Percentiles rank a stretch among this genome's conserved stretches.
Evolutionary conservation across 2,888 invertebrate species (phyloP).

Genomic region (Deilephila elpenor): DNA sequence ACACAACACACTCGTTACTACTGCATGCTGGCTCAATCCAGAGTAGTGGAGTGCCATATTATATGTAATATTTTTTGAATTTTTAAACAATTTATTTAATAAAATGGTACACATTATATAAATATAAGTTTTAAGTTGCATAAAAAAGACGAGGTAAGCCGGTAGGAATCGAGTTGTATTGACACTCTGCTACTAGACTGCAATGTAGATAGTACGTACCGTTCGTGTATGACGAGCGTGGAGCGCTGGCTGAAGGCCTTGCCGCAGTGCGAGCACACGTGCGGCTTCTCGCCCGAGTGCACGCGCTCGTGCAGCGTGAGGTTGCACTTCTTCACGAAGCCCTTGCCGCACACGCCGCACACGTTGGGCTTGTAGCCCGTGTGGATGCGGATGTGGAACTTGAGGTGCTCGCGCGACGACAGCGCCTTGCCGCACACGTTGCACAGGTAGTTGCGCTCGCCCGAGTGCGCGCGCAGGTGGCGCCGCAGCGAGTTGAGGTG

Average conservation of each 20-base stretch:
- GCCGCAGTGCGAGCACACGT: slow-evolving; percentile 85
- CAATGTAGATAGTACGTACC: slow-evolving; percentile 44
- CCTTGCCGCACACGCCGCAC: slow-evolving; percentile 83
- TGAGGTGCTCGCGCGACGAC: slow-evolving; percentile 84
- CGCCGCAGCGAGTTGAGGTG: slow-evolving; percentile 80
- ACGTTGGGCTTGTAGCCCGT: slow-evolving; percentile 86
- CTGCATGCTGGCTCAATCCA: too few species aligned
- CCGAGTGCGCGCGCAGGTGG: slow-evolving; percentile 76
- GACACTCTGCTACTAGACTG: too few species aligned
- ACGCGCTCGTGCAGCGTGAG: slow-evolving; percentile 85
- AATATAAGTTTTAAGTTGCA: too few species aligned
- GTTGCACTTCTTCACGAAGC: slow-evolving; percentile 86
- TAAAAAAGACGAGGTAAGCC: too few species aligned
- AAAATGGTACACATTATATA: too few species aligned
- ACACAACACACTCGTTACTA: too few species aligned
- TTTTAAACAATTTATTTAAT: too few species aligned
- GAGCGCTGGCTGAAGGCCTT: slow-evolving; percentile 86
- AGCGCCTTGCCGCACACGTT: slow-evolving; percentile 86
- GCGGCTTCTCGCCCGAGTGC: slow-evolving; percentile 86
- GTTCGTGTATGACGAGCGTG: slow-evolving; percentile 85
- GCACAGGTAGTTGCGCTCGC: slow-evolving; percentile 84
- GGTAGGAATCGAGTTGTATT: too few species aligned
- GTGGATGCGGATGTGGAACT: slow-evolving; percentile 86
- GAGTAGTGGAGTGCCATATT: too few species aligned
- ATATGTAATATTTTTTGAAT: too few species aligned